Evolutionary conservation across 30 jellyfish, hydroid and myxozoan species (phyloP).

Genomic region (Mastigias papua): DNA sequence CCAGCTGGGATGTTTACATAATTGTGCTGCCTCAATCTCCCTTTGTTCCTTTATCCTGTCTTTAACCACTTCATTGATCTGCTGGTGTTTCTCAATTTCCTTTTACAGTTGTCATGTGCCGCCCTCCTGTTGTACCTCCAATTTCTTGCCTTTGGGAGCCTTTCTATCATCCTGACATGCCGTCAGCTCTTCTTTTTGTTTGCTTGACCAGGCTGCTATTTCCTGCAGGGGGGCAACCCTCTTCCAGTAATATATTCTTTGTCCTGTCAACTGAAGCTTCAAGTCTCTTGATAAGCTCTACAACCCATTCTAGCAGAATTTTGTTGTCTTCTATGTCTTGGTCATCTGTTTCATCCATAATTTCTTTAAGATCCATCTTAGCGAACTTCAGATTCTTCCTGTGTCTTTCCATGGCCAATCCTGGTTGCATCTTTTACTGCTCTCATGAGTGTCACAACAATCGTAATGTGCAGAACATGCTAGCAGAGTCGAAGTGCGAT

Average conservation of each 20-base stretch:
- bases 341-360: neutral
- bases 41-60: constrained; percentile 38
- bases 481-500: neutral
- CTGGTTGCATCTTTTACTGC: neutral
- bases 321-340: constrained; percentile 34
- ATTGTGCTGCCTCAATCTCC: constrained; percentile 44
- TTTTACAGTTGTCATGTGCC: constrained; percentile 11
- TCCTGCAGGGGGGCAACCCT: constrained; percentile 28
- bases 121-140: constrained; percentile 42
- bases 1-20: constrained; percentile 28
- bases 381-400: constrained; percentile 15
- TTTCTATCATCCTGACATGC: constrained; percentile 39
- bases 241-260: constrained; percentile 55
- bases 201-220: constrained; percentile 59
- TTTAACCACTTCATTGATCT: constrained; percentile 27
- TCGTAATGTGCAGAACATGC: neutral
- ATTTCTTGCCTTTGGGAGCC: constrained; percentile 16
- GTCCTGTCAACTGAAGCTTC: constrained; percentile 46
- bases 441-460: neutral
- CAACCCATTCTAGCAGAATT: constrained; percentile 27
- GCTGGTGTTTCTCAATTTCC: constrained; percentile 55
- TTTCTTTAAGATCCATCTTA: constrained; percentile 14
- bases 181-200: constrained; percentile 39
- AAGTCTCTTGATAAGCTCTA: constrained; percentile 36
- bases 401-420: neutral